phyloP scores from a whole-genome alignment of 2,113 vertebrate genomes.

The Prionailurus bengalensis region DNA sequence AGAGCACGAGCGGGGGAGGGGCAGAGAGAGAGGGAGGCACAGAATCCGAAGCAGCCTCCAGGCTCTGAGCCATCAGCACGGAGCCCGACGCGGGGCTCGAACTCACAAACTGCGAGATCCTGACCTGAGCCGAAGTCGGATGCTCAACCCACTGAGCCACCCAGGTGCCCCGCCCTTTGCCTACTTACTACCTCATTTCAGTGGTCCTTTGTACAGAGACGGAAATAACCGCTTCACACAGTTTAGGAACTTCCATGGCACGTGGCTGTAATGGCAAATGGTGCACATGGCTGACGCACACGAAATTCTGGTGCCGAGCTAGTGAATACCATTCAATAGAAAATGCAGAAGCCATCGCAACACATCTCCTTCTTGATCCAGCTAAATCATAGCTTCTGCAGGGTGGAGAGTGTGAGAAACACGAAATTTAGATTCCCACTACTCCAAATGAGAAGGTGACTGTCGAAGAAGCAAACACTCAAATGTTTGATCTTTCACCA shows the following conservation, averaged over 20 bases:
- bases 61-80: no score
- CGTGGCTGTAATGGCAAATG: background rate
- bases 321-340: background rate
- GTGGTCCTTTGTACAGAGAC: background rate
- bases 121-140: no score
- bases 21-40: no score
- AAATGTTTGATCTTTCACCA: background rate
- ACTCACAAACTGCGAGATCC: no score
- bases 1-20: no score
- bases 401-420: conserved; percentile 40
- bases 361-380: background rate
- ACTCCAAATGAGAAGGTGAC: conserved; percentile 19
- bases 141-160: no score
- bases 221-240: background rate
- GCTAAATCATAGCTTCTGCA: background rate
- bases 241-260: background rate
- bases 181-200: conserved; percentile 4
- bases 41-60: no score
- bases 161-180: background rate
- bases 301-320: background rate
- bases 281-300: background rate
- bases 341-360: background rate
- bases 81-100: no score
- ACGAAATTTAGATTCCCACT: background rate
- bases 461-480: conserved; percentile 44